phyloP scores from a whole-genome alignment of 2,797 vertebrate species.

The Oryzias sinensis region DNA sequence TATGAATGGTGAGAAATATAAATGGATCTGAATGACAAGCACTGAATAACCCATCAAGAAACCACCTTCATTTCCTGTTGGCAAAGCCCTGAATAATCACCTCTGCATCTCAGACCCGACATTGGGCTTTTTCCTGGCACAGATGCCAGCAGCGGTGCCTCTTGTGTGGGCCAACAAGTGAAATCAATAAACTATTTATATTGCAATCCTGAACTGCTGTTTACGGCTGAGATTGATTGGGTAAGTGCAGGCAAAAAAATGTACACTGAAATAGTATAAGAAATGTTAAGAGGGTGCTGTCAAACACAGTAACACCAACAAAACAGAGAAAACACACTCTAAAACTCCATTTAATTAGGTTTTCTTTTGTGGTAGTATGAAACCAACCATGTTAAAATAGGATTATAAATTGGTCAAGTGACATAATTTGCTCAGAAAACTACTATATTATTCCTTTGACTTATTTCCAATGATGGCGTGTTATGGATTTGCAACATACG shows the following conservation, averaged over 20 bases:
- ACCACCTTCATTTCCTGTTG: slow-evolving; percentile 56
- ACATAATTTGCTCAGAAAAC: no score
- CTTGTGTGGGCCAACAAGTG: slow-evolving; percentile 27
- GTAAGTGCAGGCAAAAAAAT: background rate
- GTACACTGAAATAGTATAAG: slow-evolving; percentile 12
- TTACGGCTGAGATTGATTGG: slow-evolving; percentile 6
- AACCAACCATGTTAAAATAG: no score
- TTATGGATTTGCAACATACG: slow-evolving; percentile 4
- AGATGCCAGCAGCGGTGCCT: slow-evolving; percentile 4
- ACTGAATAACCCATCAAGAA: slow-evolving; percentile 52
- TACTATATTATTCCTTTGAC: slow-evolving; percentile 1
- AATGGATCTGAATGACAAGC: slow-evolving; percentile 51
- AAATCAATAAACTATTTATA: slow-evolving; percentile 37
- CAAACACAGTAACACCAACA: background rate
- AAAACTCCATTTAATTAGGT: background rate
- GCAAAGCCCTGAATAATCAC: slow-evolving; percentile 18
- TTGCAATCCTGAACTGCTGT: slow-evolving; percentile 19
- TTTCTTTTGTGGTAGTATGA: no score
- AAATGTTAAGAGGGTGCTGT: slow-evolving; percentile 8
- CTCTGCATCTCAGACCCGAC: slow-evolving; percentile 12
- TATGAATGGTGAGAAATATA: slow-evolving; percentile 39
- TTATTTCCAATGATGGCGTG: slow-evolving; percentile 14
- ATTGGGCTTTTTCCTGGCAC: slow-evolving; percentile 29
- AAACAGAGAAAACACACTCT: background rate
- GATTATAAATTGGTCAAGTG: no score